Evolutionary conservation across 1,140 invertebrate genomes (phyloP).

Genomic region (Bombus sylvicola): DNA sequence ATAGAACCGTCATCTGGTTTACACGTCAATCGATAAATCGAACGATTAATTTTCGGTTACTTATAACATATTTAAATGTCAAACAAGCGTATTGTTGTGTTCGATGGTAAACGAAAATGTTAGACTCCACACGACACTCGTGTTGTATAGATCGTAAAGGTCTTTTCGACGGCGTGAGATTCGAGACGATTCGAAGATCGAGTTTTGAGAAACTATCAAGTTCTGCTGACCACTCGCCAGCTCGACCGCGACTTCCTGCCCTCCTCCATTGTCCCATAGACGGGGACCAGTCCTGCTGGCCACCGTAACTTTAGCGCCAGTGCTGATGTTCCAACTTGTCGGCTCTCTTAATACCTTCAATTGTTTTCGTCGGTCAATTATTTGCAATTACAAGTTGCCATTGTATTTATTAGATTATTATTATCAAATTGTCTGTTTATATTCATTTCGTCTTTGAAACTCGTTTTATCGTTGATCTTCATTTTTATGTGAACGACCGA

Average conservation of each 20-base stretch:
- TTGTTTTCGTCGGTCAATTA: slow-evolving; percentile 58
- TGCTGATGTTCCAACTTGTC: slow-evolving; percentile 41
- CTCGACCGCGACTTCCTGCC: slow-evolving; percentile 63
- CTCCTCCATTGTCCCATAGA: slow-evolving; percentile 56
- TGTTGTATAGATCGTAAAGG: neutral
- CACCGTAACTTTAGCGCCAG: slow-evolving; percentile 45
- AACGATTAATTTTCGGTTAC: neutral
- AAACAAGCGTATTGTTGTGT: neutral
- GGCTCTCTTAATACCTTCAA: slow-evolving; percentile 50
- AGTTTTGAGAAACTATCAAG: slow-evolving; percentile 67
- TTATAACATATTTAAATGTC: neutral
- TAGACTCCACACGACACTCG: neutral
- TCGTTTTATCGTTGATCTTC: neutral
- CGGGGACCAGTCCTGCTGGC: slow-evolving; percentile 47
- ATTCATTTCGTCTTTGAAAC: neutral
- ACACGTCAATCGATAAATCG: neutral
- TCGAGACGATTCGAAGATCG: slow-evolving; percentile 57
- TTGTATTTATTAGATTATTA: neutral
- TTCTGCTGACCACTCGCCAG: slow-evolving; percentile 63
- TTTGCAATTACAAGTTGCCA: slow-evolving; percentile 40
- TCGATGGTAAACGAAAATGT: no score
- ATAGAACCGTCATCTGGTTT: no score
- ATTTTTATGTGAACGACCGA: neutral
- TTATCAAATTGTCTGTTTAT: neutral
- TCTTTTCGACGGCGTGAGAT: slow-evolving; percentile 40